A percentile compares a stretch with the other conserved stretches of the same genome.
phyloP scores from a whole-genome alignment of 2,797 vertebrate species.

The Darevskia mixta region DNA sequence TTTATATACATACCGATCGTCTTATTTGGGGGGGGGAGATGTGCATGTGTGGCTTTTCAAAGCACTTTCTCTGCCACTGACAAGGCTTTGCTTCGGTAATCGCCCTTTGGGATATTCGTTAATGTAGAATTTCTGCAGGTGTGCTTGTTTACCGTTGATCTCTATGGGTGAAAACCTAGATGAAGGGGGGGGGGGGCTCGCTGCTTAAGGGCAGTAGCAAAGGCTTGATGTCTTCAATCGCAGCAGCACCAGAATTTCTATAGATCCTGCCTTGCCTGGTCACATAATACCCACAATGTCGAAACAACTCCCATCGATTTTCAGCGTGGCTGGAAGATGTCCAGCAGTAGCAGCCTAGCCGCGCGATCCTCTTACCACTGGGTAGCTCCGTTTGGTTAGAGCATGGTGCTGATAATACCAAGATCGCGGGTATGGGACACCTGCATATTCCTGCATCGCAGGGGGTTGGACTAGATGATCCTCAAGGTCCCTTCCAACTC shows the following conservation, averaged over 20 bases:
- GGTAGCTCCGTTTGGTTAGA: neutral
- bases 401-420: no score
- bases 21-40: neutral
- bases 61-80: neutral
- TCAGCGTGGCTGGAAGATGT: no score
- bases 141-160: neutral
- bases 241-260: no score
- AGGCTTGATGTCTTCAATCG: neutral
- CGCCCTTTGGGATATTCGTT: neutral
- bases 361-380: neutral
- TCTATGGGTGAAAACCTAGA: neutral
- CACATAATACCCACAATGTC: neutral
- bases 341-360: neutral
- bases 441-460: no score
- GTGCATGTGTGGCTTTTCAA: neutral
- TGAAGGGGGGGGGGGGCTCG: neutral
- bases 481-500: neutral
- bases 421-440: no score
- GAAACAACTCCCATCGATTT: neutral
- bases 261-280: neutral
- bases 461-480: no score
- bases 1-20: neutral
- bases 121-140: constrained; percentile 5
- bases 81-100: constrained; percentile 2
- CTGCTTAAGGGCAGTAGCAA: neutral